Percentiles rank a stretch among this genome's conserved stretches.
phyloP scores from a whole-genome alignment of 2,797 vertebrate species.

The Danio kyathit region DNA sequence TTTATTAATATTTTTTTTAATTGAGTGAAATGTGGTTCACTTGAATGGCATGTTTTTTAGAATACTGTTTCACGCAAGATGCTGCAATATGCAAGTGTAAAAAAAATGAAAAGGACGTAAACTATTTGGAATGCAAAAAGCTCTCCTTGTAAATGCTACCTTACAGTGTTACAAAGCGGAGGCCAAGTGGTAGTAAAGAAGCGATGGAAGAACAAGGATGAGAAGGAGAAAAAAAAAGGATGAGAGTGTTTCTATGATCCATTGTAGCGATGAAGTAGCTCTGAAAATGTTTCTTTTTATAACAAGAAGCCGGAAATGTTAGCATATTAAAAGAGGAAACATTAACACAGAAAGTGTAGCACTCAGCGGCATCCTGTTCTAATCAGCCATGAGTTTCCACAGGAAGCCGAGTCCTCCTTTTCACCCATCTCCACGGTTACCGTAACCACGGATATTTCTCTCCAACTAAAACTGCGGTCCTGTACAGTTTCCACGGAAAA shows the following conservation, averaged over 20 bases:
- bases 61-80: not conserved
- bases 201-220: slow-evolving; percentile 61
- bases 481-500: slow-evolving; percentile 63
- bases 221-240: slow-evolving; percentile 26
- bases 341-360: slow-evolving; percentile 34
- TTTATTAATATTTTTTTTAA: too few species aligned
- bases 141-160: not conserved
- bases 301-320: slow-evolving; percentile 65
- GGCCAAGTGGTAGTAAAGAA: slow-evolving; percentile 51
- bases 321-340: slow-evolving; percentile 44
- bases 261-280: slow-evolving; percentile 65
- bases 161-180: slow-evolving; percentile 10
- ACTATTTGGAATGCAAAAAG: not conserved
- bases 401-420: slow-evolving; percentile 52
- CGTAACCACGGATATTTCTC: slow-evolving; percentile 60
- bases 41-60: not conserved
- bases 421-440: slow-evolving; percentile 64
- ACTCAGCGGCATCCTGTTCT: slow-evolving; percentile 58
- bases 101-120: too few species aligned
- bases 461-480: slow-evolving; percentile 46
- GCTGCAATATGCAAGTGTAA: not conserved
- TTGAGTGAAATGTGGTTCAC: not conserved
- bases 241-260: slow-evolving; percentile 55
- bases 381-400: slow-evolving; percentile 55
- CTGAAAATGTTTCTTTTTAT: slow-evolving; percentile 79